phyloP scores from a whole-genome alignment of 2,113 vertebrate genomes.

The Lucifuga dentata region DNA sequence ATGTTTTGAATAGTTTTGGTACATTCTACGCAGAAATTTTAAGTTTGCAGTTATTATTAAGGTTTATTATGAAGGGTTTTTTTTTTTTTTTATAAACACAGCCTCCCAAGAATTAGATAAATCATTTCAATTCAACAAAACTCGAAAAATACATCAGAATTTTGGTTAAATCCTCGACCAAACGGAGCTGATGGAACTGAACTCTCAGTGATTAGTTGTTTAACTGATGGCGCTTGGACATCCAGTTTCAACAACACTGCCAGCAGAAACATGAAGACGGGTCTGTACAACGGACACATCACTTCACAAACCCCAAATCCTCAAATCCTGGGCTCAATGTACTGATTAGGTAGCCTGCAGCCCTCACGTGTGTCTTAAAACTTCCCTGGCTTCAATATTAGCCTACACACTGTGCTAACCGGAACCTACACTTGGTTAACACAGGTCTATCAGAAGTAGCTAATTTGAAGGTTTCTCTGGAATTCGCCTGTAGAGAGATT shows the following conservation, averaged over 20 bases:
- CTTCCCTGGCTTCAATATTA: background rate
- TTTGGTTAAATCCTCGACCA: too few species aligned
- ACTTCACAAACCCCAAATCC: background rate
- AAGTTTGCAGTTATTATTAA: background rate
- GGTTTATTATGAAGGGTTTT: too few species aligned
- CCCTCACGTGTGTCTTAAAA: background rate
- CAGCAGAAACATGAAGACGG: background rate
- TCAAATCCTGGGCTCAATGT: background rate
- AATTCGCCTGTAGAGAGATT: background rate
- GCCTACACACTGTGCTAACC: background rate
- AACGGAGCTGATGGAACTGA: background rate
- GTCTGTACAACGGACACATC: background rate
- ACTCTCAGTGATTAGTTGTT: background rate
- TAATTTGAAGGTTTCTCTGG: background rate
- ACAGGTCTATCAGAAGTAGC: background rate
- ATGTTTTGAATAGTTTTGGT: background rate
- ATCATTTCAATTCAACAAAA: too few species aligned
- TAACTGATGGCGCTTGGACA: too few species aligned
- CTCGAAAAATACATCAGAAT: too few species aligned
- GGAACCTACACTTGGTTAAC: background rate
- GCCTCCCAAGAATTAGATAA: too few species aligned
- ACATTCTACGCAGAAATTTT: background rate
- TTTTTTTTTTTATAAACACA: too few species aligned
- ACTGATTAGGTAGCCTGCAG: background rate
- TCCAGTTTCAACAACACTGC: too few species aligned